These are phyloP conservation scores for Rhea pennata DNA, from an alignment of 2,113 vertebrate species.

Conservation along the genomic window DNA sequence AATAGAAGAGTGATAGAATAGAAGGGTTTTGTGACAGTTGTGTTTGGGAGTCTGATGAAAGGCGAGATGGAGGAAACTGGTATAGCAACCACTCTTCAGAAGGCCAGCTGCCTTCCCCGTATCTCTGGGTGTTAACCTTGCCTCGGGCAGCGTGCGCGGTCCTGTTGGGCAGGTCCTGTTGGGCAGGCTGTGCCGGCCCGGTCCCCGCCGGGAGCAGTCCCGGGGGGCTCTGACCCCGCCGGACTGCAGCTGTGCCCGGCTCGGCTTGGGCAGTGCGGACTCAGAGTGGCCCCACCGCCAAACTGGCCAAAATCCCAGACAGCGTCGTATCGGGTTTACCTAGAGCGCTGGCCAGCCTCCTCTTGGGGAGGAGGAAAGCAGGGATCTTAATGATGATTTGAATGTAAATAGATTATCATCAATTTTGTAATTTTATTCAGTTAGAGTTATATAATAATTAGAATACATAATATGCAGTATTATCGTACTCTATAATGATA, in stretches of 20 bases:
- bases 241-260: not conserved
- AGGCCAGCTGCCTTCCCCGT: not conserved
- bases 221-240: accelerated
- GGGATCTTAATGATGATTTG: not conserved
- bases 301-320: accelerated
- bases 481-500: not conserved
- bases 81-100: not conserved
- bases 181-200: not conserved
- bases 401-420: not conserved
- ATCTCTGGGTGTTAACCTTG: not conserved
- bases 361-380: not conserved
- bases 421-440: not conserved
- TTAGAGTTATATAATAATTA: not conserved
- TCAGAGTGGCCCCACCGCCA: accelerated
- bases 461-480: not conserved
- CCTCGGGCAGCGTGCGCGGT: not conserved
- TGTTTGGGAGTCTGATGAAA: not conserved
- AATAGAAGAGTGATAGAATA: not conserved
- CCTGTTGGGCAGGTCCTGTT: conserved; percentile 52
- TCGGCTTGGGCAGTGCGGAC: accelerated
- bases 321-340: accelerated
- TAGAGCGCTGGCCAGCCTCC: not conserved
- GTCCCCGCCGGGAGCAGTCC: not conserved
- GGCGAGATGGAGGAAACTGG: not conserved
- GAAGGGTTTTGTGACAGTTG: not conserved